Conservation (phyloP, 2,797 vertebrate genomes). For the Callimico goeldii region DNA sequence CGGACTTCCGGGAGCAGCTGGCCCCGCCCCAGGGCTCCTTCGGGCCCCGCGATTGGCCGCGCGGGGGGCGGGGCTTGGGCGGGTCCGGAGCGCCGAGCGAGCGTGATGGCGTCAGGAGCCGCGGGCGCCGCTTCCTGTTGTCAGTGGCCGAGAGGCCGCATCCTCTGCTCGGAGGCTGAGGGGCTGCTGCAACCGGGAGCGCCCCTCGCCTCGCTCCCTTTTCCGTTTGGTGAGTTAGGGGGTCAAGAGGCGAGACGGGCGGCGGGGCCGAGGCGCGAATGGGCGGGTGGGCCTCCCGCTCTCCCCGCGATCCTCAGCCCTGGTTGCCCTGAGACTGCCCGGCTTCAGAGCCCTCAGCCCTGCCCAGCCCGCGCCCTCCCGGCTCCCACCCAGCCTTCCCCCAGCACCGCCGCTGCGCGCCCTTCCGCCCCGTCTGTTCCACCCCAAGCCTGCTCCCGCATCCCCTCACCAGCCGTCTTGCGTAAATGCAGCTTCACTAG, state of each 20-base stretch:
- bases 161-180: background rate
- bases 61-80: background rate
- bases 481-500: background rate
- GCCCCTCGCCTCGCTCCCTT: fast-evolving
- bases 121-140: conserved; percentile 51
- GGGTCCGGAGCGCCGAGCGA: background rate
- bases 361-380: background rate
- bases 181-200: fast-evolving
- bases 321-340: background rate
- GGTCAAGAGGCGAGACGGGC: background rate
- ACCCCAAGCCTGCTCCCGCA: background rate
- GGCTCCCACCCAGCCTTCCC: background rate
- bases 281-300: background rate
- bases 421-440: background rate
- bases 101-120: conserved; percentile 53
- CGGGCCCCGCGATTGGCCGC: background rate
- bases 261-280: background rate
- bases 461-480: background rate
- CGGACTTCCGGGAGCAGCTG: fast-evolving
- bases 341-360: background rate
- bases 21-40: background rate
- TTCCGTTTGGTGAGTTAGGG: conserved; percentile 62
- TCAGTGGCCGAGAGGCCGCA: background rate
- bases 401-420: background rate
- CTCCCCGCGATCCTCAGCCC: background rate